phyloP scores from a whole-genome alignment of 2,113 vertebrate species.

The Plecotus auritus region DNA sequence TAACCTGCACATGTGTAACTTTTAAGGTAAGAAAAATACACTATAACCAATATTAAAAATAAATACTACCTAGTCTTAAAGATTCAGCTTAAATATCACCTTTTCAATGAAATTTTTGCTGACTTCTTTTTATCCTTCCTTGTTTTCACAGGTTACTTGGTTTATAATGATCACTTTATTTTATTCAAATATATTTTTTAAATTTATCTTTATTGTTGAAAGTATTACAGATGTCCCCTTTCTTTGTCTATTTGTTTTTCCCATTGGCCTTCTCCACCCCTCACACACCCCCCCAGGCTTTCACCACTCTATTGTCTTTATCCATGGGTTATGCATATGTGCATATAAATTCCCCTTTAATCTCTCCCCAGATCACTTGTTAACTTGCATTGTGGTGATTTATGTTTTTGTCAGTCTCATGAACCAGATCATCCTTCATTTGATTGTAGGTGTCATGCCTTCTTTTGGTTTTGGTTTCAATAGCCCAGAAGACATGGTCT shows the following conservation, averaged over 20 bases:
- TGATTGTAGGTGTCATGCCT: neutral
- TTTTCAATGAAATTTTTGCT: neutral
- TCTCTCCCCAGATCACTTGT: neutral
- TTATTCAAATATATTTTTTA: no score
- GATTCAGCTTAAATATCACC: neutral
- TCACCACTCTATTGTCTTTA: no score
- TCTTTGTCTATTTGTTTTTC: no score
- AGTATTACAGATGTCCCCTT: no score
- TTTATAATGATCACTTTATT: neutral
- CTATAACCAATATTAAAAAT: neutral
- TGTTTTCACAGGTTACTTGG: neutral
- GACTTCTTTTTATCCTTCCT: neutral
- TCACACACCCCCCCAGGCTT: no score
- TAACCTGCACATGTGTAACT: neutral
- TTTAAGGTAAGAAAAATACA: neutral
- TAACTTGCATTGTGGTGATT: neutral
- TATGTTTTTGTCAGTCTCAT: neutral
- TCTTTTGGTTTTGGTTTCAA: constrained; percentile 8
- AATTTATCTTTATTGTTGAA: no score
- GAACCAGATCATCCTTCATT: neutral
- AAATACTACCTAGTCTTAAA: neutral
- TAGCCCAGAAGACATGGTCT: neutral
- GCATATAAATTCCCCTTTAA: no score
- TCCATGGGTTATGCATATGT: no score
- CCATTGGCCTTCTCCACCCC: no score